phyloP scores from a whole-genome alignment of 1,140 invertebrate species.

The Heliconius congener region DNA sequence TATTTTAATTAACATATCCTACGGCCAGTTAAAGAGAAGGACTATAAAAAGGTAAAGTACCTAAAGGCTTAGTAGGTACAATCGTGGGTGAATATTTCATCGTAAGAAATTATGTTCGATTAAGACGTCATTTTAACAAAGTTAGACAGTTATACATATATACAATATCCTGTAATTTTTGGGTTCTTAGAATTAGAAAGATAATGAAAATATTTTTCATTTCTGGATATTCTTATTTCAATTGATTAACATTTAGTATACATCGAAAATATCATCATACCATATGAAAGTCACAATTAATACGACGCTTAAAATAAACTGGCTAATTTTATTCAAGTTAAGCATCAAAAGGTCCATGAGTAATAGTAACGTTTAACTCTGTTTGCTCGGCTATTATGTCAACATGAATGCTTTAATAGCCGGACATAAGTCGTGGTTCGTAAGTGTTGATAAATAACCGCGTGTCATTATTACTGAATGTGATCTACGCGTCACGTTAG shows the following conservation, averaged over 20 bases:
- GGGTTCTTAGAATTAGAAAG: no score
- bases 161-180: no score
- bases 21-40: background rate
- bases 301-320: background rate
- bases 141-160: no score
- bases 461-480: conserved; percentile 73
- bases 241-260: background rate
- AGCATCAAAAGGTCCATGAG: conserved; percentile 48
- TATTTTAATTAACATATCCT: background rate
- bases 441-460: conserved; percentile 75
- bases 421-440: conserved; percentile 72
- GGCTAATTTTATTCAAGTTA: conserved; percentile 4
- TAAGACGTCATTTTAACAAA: no score
- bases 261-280: background rate
- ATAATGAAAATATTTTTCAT: no score
- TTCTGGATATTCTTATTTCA: no score
- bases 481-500: conserved; percentile 77
- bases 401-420: conserved; percentile 75
- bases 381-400: conserved; percentile 74
- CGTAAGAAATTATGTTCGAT: background rate
- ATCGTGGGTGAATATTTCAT: background rate
- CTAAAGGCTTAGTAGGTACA: no score
- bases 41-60: background rate
- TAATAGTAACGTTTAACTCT: conserved; percentile 68
- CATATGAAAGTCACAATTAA: background rate